Evolutionary conservation across 2,888 invertebrate species (phyloP), one percentile per base, ranked within the genome.

Genomic region (Chrysolina americana): DNA sequence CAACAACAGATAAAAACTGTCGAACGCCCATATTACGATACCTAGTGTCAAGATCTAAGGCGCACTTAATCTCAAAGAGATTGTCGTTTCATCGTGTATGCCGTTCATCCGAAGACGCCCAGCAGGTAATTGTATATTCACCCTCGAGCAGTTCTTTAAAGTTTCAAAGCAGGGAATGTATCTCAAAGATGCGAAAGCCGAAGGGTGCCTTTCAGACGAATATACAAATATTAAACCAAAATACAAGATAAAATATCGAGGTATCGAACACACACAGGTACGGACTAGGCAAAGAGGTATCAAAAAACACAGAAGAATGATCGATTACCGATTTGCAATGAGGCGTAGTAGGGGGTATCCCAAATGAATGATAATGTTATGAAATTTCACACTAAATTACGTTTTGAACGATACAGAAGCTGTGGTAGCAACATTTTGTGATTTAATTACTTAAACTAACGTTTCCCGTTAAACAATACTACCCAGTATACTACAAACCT

Each of bases 81-180:
- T 59, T 36, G 59, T 59, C 28, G 36, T 59, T 59, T 59, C 59
- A 59, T 59, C 59, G 28, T 59, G 36, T 59, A 9, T 15, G 15
- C 5, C 28, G 59, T 59, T 28, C 59, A 59, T 4, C 59, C 59
- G 59, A 28, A 59, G 17, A 28, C 59, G 59, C 59, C n/a, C 36
- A 53, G 21, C 68, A 68, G 53, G 68, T 56, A 68, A 68, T 56
- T 53, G 41, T 53, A 68, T 53, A 41, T 68, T 53, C 53, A 21
- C 53, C 68, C 68, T 41, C 41, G 17, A 68, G 68, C 68, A 41
- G 19, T 68, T 68, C 68, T 68, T 68, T 68, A 41, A 53, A 41
- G 68, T 68, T 66, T 68, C 68, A 21, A 68, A 68, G 53, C 53
- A 19, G 48, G 41, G 68, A 68, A 68, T 56, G 41, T 68, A 53